phyloP scores from a whole-genome alignment of 2,113 vertebrate species.

The Tychaedon coryphoeus region DNA sequence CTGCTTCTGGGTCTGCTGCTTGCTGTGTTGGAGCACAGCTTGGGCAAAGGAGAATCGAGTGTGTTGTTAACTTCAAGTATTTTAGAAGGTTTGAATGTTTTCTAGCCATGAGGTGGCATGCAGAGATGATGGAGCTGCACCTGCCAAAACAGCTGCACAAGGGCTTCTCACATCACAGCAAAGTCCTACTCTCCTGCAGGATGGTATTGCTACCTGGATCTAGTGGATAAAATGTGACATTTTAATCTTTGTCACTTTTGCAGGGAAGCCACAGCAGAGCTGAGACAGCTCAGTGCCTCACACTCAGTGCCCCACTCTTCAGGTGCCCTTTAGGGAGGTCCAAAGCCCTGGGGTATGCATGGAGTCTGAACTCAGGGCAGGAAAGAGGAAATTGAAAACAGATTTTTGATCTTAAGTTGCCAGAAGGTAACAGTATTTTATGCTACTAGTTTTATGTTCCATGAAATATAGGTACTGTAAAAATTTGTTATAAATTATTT shows the following conservation, averaged over 20 bases:
- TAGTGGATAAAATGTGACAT: not conserved
- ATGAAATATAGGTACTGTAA: not conserved
- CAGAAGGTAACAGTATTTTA: not conserved
- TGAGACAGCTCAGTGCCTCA: not conserved
- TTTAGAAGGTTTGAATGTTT: not conserved
- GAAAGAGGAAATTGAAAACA: not conserved
- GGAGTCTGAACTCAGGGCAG: not conserved
- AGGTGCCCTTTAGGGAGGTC: not conserved
- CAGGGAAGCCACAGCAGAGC: not conserved
- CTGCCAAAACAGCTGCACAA: not conserved
- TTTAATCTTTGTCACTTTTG: not conserved
- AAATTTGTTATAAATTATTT: not conserved
- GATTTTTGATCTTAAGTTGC: not conserved
- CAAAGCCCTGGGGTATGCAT: not conserved
- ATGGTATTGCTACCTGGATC: not conserved
- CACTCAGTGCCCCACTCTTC: not conserved
- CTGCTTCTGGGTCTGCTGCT: not conserved
- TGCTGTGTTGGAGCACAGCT: not conserved
- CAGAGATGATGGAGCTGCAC: not conserved
- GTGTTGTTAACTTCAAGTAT: not conserved
- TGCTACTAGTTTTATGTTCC: not conserved
- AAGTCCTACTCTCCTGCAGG: not conserved
- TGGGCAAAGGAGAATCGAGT: not conserved
- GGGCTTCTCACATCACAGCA: not conserved
- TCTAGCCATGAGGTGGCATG: fast-evolving